Percentiles rank a stretch among this genome's conserved stretches.
Evolutionary conservation across 2,113 vertebrate genomes (phyloP).

Genomic region (Pseudonaja textilis): DNA sequence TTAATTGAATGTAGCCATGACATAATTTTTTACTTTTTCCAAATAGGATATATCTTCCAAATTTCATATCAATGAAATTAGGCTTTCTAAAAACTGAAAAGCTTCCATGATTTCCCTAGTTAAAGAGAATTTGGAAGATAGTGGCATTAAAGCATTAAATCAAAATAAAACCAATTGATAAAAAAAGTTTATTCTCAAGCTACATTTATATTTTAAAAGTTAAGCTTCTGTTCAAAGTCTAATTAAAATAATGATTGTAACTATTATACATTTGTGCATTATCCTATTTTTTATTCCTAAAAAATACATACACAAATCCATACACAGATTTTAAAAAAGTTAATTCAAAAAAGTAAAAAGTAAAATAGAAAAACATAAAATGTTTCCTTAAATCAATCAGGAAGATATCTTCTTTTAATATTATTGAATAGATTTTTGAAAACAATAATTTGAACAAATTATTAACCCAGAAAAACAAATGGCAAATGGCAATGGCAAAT

Average conservation of each 20-base stretch:
- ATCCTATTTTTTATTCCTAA: background rate
- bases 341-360: background rate
- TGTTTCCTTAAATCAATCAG: background rate
- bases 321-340: background rate
- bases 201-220: background rate
- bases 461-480: background rate
- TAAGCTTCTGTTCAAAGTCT: background rate
- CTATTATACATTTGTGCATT: background rate
- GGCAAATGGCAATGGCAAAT: background rate
- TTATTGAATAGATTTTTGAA: background rate
- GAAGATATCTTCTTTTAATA: background rate
- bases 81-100: background rate
- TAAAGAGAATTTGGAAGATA: background rate
- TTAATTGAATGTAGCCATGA: background rate
- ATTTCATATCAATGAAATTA: background rate
- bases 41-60: background rate
- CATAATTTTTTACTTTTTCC: background rate
- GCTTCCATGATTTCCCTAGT: background rate
- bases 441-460: background rate
- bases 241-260: background rate
- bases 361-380: background rate
- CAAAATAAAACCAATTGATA: background rate
- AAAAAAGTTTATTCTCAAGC: background rate
- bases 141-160: background rate
- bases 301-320: background rate